A percentile compares a stretch with the other conserved stretches of the same genome.
Conservation (phyloP, 2,113 vertebrate species). For the Microcebus griseorufus region DNA sequence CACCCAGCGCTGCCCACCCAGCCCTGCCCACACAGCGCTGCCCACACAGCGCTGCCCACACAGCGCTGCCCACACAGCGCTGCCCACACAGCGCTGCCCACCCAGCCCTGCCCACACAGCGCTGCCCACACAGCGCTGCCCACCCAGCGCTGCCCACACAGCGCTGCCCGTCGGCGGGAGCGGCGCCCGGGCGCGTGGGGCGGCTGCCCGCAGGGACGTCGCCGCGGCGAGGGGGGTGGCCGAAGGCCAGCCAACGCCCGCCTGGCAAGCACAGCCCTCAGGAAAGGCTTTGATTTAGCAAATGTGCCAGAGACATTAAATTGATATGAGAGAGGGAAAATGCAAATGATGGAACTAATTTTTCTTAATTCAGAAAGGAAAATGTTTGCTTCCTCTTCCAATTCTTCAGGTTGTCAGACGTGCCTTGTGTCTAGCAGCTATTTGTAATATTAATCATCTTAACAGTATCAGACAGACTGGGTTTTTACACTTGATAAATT, state of each 20-base stretch:
- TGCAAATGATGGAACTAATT: slow-evolving; percentile 37
- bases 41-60: too few relatives aligned
- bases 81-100: too few relatives aligned
- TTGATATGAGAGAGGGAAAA: background rate
- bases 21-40: too few relatives aligned
- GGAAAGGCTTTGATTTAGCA: slow-evolving; percentile 58
- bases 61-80: too few relatives aligned
- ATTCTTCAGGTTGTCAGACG: slow-evolving; percentile 62
- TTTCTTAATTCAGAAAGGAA: slow-evolving; percentile 61
- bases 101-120: too few relatives aligned
- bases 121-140: too few relatives aligned
- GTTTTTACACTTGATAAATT: slow-evolving; percentile 78
- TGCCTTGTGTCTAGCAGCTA: slow-evolving; percentile 63
- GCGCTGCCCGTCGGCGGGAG: too few relatives aligned
- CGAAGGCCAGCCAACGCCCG: slow-evolving; percentile 10
- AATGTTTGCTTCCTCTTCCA: slow-evolving; percentile 48
- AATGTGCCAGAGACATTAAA: background rate
- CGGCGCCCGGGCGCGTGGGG: too few relatives aligned
- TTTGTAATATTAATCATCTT: slow-evolving; percentile 76
- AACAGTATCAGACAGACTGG: slow-evolving; percentile 72
- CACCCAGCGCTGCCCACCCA: too few relatives aligned
- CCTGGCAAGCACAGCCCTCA: slow-evolving; percentile 25
- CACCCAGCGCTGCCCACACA: too few relatives aligned
- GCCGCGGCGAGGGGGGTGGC: too few relatives aligned
- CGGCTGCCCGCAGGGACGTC: too few relatives aligned